Evolutionary conservation across 2,888 invertebrate genomes (phyloP), one percentile per base, ranked within the genome.

Genomic region (Slavum lentiscoides): DNA sequence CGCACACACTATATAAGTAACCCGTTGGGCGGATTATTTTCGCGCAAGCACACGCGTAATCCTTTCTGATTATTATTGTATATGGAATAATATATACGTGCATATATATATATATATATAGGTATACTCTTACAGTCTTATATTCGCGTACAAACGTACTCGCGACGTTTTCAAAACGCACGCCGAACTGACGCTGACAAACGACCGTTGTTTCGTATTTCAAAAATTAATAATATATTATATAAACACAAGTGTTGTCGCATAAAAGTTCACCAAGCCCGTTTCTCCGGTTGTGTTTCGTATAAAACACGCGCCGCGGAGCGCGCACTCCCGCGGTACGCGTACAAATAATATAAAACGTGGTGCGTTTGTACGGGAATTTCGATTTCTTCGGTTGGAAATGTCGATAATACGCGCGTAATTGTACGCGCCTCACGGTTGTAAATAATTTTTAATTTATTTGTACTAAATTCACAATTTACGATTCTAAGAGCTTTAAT

Each of bases 161-260:
- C 23, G 30, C 43, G 13, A 23, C 39, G 23, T 59, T 64, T 64
- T 74, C 61, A 74, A n/a, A 58, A 64, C 58, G 17, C 30, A 76
- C 68, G n/a, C 68, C n/a, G 68, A 43, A 76, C 68, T 76, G 76
- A 76, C 76, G 61, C 68, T 76, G 76, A 76, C 49, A 76, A 76
- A 76, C 68, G 76, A 76, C 58, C 23, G 76, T 76, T 76, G 76
- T 75, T 75, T 39, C 59, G 72, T 61, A 72, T 39, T 72, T 75
- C 58, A 76, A 75, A 66, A 75, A 75, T 66, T 75, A 66, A 66
- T 67, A 75, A 66, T 66, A 66, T 67, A 49, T 13, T 13, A 49
- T 49, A 49, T 49, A 49, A 1, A 67, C 58, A 55, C 39, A 39
- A 55, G 8, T n/a, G 55, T n/a, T 58, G 17, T 3, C 11, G 21